These are phyloP conservation scores for Elymnias hypermnestra DNA, from an alignment of 1,140 invertebrate species.

Conservation along the genomic window DNA sequence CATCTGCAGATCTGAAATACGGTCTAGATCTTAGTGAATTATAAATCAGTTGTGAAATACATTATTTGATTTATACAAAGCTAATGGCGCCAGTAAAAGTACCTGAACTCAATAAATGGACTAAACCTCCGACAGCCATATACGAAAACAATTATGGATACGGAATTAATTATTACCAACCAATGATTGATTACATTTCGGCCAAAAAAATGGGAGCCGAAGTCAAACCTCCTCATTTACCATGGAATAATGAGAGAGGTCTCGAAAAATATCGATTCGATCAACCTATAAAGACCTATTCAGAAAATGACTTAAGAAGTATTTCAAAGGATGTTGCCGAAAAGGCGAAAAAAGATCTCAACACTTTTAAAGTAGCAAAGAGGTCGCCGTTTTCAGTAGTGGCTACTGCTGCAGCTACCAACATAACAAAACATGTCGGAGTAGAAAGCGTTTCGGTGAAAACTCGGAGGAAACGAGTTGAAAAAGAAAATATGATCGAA, in stretches of 20 bases:
- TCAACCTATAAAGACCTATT: conserved; percentile 78
- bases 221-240: conserved; percentile 79
- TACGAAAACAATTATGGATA: conserved; percentile 89
- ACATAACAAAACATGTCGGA: conserved; percentile 80
- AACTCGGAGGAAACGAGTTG: conserved; percentile 69
- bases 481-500: conserved; percentile 56
- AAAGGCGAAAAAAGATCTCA: conserved; percentile 81
- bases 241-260: conserved; percentile 84
- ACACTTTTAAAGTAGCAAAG: conserved; percentile 78
- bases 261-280: conserved; percentile 78
- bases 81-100: conserved; percentile 64
- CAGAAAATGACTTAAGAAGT: conserved; percentile 78
- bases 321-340: conserved; percentile 80
- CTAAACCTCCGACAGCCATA: conserved; percentile 79
- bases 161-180: conserved; percentile 88
- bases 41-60: no score
- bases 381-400: conserved; percentile 81
- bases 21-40: no score
- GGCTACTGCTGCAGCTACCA: conserved; percentile 80
- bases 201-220: conserved; percentile 70
- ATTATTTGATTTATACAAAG: no score
- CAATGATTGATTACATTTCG: conserved; percentile 89
- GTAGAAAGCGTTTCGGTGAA: conserved; percentile 75
- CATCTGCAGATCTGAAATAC: conserved; percentile 36
- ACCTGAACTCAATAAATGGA: conserved; percentile 60